Conservation (phyloP, 2,113 vertebrate species). For the Ondatra zibethicus region DNA sequence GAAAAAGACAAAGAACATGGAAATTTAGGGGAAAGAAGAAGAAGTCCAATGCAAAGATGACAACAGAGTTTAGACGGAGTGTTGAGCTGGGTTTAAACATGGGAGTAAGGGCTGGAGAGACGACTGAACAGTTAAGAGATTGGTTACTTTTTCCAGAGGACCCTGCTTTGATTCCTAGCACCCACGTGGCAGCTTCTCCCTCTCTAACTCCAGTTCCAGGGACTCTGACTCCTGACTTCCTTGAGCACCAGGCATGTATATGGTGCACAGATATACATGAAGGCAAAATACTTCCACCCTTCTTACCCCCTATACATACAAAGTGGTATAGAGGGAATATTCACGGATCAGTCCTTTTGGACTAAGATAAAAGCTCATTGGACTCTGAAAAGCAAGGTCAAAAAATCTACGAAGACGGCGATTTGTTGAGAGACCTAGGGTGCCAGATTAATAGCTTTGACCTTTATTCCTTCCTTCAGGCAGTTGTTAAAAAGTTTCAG, state of each 20-base stretch:
- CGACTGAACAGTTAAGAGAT: background rate
- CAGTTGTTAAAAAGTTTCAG: background rate
- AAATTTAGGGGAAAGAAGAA: background rate
- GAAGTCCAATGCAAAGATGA: background rate
- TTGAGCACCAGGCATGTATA: background rate
- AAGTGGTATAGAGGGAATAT: background rate
- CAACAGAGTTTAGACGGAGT: background rate
- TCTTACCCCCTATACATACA: background rate
- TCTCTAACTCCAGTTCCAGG: background rate
- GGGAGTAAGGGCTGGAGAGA: background rate
- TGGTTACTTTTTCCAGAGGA: background rate
- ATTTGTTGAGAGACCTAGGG: background rate
- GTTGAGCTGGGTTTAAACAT: background rate
- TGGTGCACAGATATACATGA: background rate
- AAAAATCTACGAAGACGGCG: background rate
- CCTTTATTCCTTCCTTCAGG: slow-evolving; percentile 10
- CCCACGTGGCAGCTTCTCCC: background rate
- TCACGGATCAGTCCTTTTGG: background rate
- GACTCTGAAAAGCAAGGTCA: background rate
- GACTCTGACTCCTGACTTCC: background rate
- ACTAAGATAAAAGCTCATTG: background rate
- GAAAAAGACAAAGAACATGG: slow-evolving; percentile 13
- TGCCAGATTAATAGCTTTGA: slow-evolving; percentile 19
- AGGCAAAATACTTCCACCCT: background rate
- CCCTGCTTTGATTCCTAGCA: background rate